Conservation (phyloP, 1,140 invertebrate species). For the Bombyx mandarina region DNA sequence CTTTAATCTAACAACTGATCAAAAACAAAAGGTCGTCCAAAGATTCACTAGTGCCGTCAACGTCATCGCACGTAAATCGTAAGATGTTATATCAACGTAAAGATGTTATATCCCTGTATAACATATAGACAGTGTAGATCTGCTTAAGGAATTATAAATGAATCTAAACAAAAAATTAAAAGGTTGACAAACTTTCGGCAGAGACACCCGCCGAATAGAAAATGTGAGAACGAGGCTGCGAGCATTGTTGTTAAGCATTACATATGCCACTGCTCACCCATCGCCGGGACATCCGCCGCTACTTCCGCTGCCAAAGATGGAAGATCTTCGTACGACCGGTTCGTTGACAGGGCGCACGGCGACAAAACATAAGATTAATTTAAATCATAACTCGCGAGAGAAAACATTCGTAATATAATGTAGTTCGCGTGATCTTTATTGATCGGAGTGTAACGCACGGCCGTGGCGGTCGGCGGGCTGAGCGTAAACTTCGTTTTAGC, state of each 20-base stretch:
- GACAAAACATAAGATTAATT: slow-evolving; percentile 40
- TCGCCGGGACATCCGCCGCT: slow-evolving; percentile 64
- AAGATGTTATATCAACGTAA: too few species aligned
- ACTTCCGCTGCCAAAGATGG: slow-evolving; percentile 70
- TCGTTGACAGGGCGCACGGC: slow-evolving; percentile 55
- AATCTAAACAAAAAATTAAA: slow-evolving; percentile 60
- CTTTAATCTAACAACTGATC: too few species aligned
- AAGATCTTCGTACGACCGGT: slow-evolving; percentile 53
- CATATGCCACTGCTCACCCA: slow-evolving; percentile 65
- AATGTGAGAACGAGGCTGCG: slow-evolving; percentile 54
- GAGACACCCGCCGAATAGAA: slow-evolving; percentile 62
- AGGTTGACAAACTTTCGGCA: slow-evolving; percentile 67
- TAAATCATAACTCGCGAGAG: slow-evolving; percentile 9
- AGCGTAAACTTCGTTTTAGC: slow-evolving; percentile 54
- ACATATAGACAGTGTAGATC: neutral
- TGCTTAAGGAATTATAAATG: slow-evolving; percentile 23
- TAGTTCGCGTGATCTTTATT: slow-evolving; percentile 13
- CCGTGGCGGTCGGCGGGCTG: slow-evolving; percentile 43
- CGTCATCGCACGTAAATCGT: too few species aligned
- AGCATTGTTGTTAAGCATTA: slow-evolving; percentile 62
- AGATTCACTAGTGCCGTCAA: too few species aligned
- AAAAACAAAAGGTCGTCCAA: too few species aligned
- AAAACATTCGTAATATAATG: slow-evolving; percentile 1
- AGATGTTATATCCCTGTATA: too few species aligned
- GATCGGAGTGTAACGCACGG: slow-evolving; percentile 25